Evolutionary conservation across 2,113 vertebrate species (phyloP).

Genomic region (Clarias macrocephalus): DNA sequence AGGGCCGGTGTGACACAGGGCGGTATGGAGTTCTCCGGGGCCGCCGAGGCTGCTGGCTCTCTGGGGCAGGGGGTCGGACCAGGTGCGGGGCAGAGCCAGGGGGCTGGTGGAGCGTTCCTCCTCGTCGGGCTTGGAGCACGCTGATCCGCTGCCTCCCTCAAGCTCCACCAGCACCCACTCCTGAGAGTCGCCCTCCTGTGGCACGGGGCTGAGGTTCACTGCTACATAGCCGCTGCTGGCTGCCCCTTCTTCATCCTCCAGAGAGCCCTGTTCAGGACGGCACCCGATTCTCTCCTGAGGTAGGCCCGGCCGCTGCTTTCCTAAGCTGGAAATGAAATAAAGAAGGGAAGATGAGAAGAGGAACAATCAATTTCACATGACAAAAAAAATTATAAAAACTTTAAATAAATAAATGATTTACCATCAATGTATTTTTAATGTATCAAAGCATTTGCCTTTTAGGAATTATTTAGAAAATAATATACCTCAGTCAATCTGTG

Average conservation of each 20-base stretch:
- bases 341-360: background rate
- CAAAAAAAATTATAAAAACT: background rate
- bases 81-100: conserved; percentile 73
- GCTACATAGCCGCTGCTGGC: conserved; percentile 92
- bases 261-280: conserved; percentile 73
- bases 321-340: conserved; percentile 70
- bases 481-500: too few species aligned
- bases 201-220: conserved; percentile 87
- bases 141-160: conserved; percentile 80
- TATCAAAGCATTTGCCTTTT: too few species aligned
- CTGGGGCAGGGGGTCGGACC: conserved; percentile 68
- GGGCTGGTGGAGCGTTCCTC: conserved; percentile 75
- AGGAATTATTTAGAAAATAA: too few species aligned
- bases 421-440: background rate
- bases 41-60: conserved; percentile 68
- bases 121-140: conserved; percentile 73
- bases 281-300: conserved; percentile 71
- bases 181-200: conserved; percentile 90
- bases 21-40: conserved; percentile 68
- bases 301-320: conserved; percentile 82
- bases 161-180: conserved; percentile 97
- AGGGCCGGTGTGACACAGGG: conserved; percentile 67
- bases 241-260: conserved; percentile 80
- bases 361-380: background rate
- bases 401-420: background rate